Base-by-base conservation (phyloP, 2,888 invertebrate genomes). In the Sericinus montela region DNA sequence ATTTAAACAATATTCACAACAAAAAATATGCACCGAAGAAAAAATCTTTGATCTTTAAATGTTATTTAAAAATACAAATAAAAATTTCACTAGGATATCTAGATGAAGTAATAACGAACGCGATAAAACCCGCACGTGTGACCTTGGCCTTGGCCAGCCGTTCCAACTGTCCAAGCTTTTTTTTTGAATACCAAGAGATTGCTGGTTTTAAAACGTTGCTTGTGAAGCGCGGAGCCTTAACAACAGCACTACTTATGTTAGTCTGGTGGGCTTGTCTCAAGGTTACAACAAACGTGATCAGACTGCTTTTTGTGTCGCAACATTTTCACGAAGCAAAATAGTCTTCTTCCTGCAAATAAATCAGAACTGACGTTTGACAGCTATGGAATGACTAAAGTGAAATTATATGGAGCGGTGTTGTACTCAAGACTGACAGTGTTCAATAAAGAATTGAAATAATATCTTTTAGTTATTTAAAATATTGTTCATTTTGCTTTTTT, bases 241-340 rank as follows among this genome's bases (percentile, higher is more conserved):
- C 54, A 55, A 59, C 55, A 63, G 65, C 11, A 19, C 35, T 67
- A 71, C 60, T 60, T 62, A 53, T 52, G 58, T 48, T 52, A 51
- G 53, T 53, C 52, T 52, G 54, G 72, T 68, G 69, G 69, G 69
- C 69, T 71, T 59, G 71, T 68, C 73, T 69, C 77, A 80, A 79
- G 80, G 81, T 63, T 71, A 69, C 59, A 34, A 47, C 45, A 59
- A 60, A 69, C 76, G 75, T 75, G 74, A 74, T 68, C 66, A 58
- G 66, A 72, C 67, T 66, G 48, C 63, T 74, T 72, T 75, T 72
- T 69, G 53, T 55, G 57, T 44, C 52, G 56, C 54, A 62, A 63
- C 69, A 67, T 64, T 63, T 62, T 58, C 52, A 51, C 57, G 48
- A 49, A 53, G 38, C 55, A 58, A 63, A n/a, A 63, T 59, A 56